phyloP scores from a whole-genome alignment of 1,140 invertebrate genomes.

The Drosophila aff. region DNA sequence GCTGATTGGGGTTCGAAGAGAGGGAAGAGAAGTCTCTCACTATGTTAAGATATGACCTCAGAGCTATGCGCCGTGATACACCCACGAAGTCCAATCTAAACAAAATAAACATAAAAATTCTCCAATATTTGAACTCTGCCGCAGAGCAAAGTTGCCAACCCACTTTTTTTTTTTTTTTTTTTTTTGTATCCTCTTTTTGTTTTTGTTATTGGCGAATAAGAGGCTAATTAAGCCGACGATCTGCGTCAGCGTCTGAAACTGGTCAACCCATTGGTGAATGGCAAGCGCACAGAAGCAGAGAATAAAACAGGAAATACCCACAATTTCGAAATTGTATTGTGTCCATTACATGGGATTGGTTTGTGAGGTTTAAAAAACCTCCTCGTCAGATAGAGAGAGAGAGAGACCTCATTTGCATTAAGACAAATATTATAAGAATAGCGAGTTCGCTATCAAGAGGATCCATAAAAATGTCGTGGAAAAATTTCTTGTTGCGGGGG shows the following conservation, averaged over 20 bases:
- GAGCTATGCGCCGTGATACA: slow-evolving; percentile 24
- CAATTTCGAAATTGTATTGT: slow-evolving; percentile 27
- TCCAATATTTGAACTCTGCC: slow-evolving; percentile 42
- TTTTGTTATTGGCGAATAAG: slow-evolving; percentile 29
- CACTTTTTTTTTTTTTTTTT: slow-evolving; percentile 52
- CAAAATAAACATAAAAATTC: slow-evolving; percentile 52
- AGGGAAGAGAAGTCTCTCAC: slow-evolving; percentile 3
- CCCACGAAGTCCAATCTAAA: slow-evolving; percentile 48
- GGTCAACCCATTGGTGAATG: slow-evolving; percentile 52
- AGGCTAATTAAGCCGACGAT: slow-evolving; percentile 55
- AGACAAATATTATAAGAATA: slow-evolving; percentile 16
- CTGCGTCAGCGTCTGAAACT: slow-evolving; percentile 53
- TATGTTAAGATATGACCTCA: slow-evolving; percentile 62
- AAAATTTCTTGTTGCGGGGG: slow-evolving; percentile 21
- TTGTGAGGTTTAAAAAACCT: slow-evolving; percentile 18
- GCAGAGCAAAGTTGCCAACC: slow-evolving; percentile 42
- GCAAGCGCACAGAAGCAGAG: slow-evolving; percentile 2
- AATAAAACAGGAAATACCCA: slow-evolving; percentile 49
- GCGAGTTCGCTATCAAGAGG: not conserved
- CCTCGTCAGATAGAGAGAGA: not conserved
- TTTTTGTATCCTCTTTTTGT: slow-evolving; percentile 17
- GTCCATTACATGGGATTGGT: slow-evolving; percentile 37
- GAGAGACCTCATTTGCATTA: slow-evolving; percentile 32
- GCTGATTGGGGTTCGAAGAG: not conserved
- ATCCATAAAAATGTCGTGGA: slow-evolving; percentile 35